Percentiles rank a stretch among this genome's conserved stretches.
These are phyloP conservation scores for Cyphomyrus plagiostoma DNA, from an alignment of 2,113 vertebrate genomes.

Conservation along the genomic window DNA sequence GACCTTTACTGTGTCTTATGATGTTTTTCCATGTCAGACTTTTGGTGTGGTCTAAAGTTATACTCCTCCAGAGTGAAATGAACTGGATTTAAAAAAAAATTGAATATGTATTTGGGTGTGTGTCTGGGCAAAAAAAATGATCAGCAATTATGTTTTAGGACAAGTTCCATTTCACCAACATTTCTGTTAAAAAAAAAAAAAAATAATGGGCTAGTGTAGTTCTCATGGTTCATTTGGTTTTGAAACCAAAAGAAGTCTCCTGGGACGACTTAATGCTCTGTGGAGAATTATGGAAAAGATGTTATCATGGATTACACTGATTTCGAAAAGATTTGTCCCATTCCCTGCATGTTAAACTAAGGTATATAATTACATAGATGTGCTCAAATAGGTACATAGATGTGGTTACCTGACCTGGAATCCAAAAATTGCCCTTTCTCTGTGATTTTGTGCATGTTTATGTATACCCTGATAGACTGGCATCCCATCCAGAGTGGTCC, in stretches of 20 bases:
- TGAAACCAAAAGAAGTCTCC: background rate
- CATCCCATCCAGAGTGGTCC: background rate
- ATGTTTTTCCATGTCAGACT: slow-evolving; percentile 30
- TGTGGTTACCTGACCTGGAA: background rate
- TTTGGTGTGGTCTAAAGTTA: background rate
- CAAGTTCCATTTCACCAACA: background rate
- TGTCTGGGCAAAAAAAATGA: background rate
- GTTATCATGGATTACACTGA: background rate
- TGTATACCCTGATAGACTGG: background rate
- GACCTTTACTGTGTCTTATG: background rate
- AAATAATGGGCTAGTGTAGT: background rate
- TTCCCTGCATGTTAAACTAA: background rate
- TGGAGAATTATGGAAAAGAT: background rate
- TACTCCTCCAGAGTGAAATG: background rate
- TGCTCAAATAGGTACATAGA: background rate
- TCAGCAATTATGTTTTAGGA: background rate
- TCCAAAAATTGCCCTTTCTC: background rate
- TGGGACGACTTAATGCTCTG: background rate
- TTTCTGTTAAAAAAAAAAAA: background rate
- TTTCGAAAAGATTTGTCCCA: background rate
- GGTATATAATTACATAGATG: background rate
- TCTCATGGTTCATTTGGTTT: background rate
- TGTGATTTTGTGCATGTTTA: background rate
- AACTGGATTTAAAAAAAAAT: background rate
- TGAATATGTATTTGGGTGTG: background rate